These are phyloP conservation scores for Phymorhynchus buccinoides DNA, from an alignment of 1,140 invertebrate genomes.

Conservation along the genomic window DNA sequence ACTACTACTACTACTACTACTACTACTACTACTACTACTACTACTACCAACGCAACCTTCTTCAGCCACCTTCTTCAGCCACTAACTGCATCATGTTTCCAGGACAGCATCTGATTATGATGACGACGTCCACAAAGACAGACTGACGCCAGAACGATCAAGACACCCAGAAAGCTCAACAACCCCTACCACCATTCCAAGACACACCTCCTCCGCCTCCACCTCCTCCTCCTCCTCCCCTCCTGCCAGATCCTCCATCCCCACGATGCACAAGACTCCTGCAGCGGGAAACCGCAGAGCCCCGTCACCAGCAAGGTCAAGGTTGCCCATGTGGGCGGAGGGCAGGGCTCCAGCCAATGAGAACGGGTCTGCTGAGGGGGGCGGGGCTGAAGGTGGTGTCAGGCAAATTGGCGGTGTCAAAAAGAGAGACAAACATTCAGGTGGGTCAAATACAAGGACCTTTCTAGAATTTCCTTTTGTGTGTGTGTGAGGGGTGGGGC, in stretches of 20 bases:
- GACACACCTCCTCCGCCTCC: not conserved
- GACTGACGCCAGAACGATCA: not conserved
- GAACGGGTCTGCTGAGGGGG: not conserved
- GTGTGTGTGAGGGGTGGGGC: no score
- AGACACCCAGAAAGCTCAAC: no score
- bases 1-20: no score
- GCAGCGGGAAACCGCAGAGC: not conserved
- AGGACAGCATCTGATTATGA: no score
- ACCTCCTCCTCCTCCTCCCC: not conserved
- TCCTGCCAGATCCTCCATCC: not conserved
- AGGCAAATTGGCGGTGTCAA: conserved; percentile 9
- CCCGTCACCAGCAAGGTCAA: not conserved
- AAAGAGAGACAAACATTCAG: conserved; percentile 7
- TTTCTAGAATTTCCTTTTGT: no score
- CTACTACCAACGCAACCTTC: no score
- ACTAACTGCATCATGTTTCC: no score
- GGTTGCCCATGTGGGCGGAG: not conserved
- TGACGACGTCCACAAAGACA: not conserved
- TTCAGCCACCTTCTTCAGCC: no score
- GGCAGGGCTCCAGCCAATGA: not conserved
- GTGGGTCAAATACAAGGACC: not conserved
- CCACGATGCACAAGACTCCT: not conserved
- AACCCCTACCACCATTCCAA: not conserved
- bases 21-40: no score
- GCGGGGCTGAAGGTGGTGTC: no score